Conservation (phyloP, 2,797 vertebrate species). For the Myotis vivesi region DNA sequence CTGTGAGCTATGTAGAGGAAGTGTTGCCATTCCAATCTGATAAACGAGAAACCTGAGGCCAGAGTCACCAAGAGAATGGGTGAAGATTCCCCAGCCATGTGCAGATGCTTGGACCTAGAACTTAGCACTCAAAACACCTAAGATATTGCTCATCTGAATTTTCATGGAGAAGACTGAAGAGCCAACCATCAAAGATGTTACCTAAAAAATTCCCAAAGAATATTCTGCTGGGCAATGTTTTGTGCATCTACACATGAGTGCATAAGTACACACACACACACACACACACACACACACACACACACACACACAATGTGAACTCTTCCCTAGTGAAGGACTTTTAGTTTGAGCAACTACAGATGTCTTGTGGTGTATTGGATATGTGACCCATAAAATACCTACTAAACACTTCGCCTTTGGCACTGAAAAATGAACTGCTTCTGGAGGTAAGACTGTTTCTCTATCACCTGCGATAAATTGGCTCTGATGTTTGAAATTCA, state of each 20-base stretch:
- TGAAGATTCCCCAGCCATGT: neutral
- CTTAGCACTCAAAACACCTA: neutral
- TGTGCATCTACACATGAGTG: neutral
- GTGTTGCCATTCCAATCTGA: neutral
- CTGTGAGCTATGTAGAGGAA: neutral
- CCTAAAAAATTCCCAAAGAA: neutral
- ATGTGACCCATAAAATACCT: slow-evolving; percentile 65
- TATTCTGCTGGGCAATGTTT: neutral
- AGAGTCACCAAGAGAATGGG: neutral
- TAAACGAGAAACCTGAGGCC: neutral
- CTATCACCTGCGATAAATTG: slow-evolving; percentile 71
- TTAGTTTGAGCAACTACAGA: slow-evolving; percentile 59
- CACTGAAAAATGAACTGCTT: slow-evolving; percentile 70
- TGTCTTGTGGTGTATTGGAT: slow-evolving; percentile 64
- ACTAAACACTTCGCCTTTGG: slow-evolving; percentile 67
- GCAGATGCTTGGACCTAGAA: neutral
- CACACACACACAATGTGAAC: neutral
- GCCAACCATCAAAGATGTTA: neutral
- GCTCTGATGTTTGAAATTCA: slow-evolving; percentile 50
- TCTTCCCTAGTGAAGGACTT: neutral
- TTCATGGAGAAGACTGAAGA: neutral
- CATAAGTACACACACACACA: neutral
- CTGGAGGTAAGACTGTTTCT: slow-evolving; percentile 45
- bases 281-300: neutral
- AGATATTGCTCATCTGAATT: neutral